phyloP scores from a whole-genome alignment of 2,113 vertebrate genomes.

The Neopipo cinnamomea region DNA sequence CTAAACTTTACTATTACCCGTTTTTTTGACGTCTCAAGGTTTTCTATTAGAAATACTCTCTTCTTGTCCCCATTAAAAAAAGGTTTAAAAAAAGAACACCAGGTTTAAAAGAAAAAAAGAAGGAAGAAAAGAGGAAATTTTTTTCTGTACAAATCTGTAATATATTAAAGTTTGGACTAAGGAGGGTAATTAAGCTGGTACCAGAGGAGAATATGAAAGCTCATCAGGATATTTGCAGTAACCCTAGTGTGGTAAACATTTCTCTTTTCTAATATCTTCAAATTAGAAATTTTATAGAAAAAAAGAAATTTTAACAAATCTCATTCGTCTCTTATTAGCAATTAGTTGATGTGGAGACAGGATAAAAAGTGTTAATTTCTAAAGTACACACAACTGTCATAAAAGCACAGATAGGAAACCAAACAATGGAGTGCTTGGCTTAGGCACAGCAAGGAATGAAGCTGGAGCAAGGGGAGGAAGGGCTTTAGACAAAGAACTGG shows the following conservation, averaged over 20 bases:
- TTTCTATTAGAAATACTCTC: background rate
- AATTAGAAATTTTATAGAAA: conserved; percentile 48
- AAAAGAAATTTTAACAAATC: background rate
- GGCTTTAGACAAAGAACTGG: background rate
- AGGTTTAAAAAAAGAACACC: background rate
- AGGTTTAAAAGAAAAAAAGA: background rate
- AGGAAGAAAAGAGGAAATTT: background rate
- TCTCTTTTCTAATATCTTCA: conserved; percentile 38
- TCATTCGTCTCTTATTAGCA: conserved; percentile 29
- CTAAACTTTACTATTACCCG: background rate
- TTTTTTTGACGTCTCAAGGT: background rate
- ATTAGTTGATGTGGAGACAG: background rate
- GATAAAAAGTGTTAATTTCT: conserved; percentile 30
- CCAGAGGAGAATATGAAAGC: conserved; percentile 11
- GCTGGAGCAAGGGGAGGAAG: background rate
- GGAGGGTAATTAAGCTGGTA: conserved; percentile 42
- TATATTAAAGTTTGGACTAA: conserved; percentile 7
- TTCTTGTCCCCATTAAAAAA: background rate
- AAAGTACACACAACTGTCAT: background rate
- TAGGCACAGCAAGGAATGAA: background rate
- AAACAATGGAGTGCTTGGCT: background rate
- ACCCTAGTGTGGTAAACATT: conserved; percentile 58
- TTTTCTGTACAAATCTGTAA: background rate
- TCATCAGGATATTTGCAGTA: conserved; percentile 50
- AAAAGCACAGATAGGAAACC: background rate